phyloP scores from a whole-genome alignment of 2,113 vertebrate genomes.

The Grantiella picta region DNA sequence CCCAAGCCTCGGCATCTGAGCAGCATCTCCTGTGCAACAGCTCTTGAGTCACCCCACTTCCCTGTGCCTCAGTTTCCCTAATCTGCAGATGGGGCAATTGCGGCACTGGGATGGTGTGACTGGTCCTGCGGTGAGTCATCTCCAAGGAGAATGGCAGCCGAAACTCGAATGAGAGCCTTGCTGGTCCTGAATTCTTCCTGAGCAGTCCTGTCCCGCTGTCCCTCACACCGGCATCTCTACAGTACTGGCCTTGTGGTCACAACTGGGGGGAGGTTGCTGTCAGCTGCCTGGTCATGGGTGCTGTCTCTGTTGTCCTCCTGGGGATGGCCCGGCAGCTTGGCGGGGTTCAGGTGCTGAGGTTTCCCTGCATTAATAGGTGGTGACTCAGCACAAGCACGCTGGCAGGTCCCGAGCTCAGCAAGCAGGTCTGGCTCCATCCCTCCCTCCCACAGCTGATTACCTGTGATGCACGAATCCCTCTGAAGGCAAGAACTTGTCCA shows the following conservation, averaged over 20 bases:
- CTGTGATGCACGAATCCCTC: constrained; percentile 36
- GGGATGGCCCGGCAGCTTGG: neutral
- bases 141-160: neutral
- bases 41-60: constrained; percentile 61
- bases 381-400: constrained; percentile 56
- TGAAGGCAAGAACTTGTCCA: constrained; percentile 37
- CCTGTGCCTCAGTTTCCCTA: constrained; percentile 68
- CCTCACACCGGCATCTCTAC: neutral
- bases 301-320: neutral
- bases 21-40: constrained; percentile 57
- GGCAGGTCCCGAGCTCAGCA: constrained; percentile 55
- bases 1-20: constrained; percentile 50
- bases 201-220: neutral
- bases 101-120: constrained; percentile 39
- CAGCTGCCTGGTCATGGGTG: neutral
- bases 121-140: constrained; percentile 38
- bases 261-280: neutral
- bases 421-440: constrained; percentile 69
- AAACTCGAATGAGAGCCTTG: neutral
- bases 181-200: neutral
- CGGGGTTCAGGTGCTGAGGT: constrained; percentile 42
- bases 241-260: neutral
- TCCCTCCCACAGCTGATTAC: constrained; percentile 58
- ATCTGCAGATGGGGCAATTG: constrained; percentile 61
- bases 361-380: constrained; percentile 52